Evolutionary conservation across 1,140 invertebrate genomes (phyloP).

Genomic region (Meloidogyne floridensis): DNA sequence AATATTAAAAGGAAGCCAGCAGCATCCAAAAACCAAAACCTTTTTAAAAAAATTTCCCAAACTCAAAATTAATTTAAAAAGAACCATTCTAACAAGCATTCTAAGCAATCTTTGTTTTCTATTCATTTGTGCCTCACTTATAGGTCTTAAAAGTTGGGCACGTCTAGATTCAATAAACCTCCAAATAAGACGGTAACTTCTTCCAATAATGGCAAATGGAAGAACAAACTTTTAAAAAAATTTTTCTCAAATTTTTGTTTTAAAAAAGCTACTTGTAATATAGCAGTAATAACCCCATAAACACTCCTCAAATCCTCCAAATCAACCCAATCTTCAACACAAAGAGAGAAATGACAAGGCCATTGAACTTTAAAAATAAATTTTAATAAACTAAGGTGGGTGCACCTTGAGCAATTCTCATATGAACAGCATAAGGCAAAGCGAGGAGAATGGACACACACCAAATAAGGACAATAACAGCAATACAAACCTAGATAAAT

Average conservation of each 20-base stretch:
- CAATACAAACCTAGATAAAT: constrained; percentile 70
- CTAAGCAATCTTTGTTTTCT: constrained; percentile 65
- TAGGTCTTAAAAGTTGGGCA: background rate
- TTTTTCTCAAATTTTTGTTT: constrained; percentile 74
- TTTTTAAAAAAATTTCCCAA: background rate
- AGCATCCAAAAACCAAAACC: constrained; percentile 87
- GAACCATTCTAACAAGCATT: constrained; percentile 89
- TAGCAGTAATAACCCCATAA: constrained; percentile 81
- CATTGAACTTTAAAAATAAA: constrained; percentile 28
- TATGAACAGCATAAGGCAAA: constrained; percentile 87
- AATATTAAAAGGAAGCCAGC: constrained; percentile 75
- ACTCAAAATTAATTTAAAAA: background rate
- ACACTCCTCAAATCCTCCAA: constrained; percentile 67
- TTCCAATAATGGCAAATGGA: constrained; percentile 88
- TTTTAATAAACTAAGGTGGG: background rate
- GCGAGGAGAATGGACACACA: constrained; percentile 81
- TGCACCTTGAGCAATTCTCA: constrained; percentile 67
- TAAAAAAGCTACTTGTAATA: constrained; percentile 74
- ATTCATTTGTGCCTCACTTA: constrained; percentile 42
- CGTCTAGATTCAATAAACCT: constrained; percentile 73
- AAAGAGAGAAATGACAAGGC: constrained; percentile 57
- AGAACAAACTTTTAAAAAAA: constrained; percentile 83
- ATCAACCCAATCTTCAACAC: constrained; percentile 57
- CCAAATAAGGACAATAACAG: constrained; percentile 87
- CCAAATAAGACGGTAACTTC: constrained; percentile 89